Percentiles rank a stretch among this genome's conserved stretches.
Evolutionary conservation across 2,888 invertebrate genomes (phyloP).

Genomic region (Bombylius discolor): DNA sequence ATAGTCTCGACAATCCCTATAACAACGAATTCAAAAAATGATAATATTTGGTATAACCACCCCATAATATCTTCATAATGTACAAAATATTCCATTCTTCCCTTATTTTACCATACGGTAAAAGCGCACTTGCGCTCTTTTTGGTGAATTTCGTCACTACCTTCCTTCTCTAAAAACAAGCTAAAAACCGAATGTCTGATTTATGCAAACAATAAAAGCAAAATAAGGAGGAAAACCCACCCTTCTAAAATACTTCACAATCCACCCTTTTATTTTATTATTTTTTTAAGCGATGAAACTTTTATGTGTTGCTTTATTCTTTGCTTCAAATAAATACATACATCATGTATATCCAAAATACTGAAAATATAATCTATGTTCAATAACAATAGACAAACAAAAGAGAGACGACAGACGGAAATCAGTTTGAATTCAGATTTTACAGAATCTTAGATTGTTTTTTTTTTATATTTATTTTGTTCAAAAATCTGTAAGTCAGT

Average conservation of each 20-base stretch:
- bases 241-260: neutral
- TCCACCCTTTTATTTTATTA: no score
- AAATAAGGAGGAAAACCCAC: slow-evolving; percentile 2
- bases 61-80: no score
- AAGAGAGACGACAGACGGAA: neutral
- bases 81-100: neutral
- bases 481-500: slow-evolving; percentile 3
- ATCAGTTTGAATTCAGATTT: neutral
- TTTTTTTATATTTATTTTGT: neutral
- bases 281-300: no score
- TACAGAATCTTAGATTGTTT: no score
- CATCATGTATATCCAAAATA: no score
- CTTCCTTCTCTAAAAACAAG: no score
- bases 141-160: neutral
- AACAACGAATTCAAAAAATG: neutral
- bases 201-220: no score
- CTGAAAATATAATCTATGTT: neutral
- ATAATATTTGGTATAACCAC: no score
- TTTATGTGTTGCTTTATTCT: no score
- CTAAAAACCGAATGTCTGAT: no score
- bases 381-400: slow-evolving; percentile 2
- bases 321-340: no score
- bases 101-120: neutral
- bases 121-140: slow-evolving; percentile 5
- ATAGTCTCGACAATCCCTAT: neutral